Percentiles rank a stretch among this genome's conserved stretches.
phyloP scores from a whole-genome alignment of 2,797 vertebrate genomes.

The Anguilla pacifica region DNA sequence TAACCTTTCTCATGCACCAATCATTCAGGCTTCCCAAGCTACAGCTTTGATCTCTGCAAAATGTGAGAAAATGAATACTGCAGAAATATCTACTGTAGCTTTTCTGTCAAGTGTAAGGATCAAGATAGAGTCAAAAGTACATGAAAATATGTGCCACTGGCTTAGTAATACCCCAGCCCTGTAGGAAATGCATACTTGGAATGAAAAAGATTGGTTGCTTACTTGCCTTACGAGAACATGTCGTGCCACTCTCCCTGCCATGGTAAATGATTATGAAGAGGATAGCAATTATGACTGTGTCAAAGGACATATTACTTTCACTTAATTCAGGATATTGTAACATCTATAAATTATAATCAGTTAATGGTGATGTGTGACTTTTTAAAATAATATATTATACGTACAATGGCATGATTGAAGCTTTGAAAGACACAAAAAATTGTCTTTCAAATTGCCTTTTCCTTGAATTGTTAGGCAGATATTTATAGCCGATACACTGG shows the following conservation, averaged over 20 bases:
- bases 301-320: not conserved
- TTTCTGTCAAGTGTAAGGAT: not conserved
- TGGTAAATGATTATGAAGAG: not conserved
- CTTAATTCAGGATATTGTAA: not conserved
- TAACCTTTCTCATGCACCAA: not conserved
- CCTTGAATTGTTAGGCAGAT: not conserved
- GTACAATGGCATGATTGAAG: not conserved
- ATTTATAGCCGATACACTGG: not conserved
- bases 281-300: not conserved
- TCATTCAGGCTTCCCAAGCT: not conserved
- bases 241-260: not conserved
- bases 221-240: not conserved
- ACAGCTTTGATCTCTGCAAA: not conserved
- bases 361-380: not conserved
- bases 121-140: not conserved
- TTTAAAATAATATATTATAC: not conserved
- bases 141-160: not conserved
- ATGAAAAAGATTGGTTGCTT: not conserved
- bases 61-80: not conserved
- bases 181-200: not conserved
- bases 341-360: conserved; percentile 4
- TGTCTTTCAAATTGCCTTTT: not conserved
- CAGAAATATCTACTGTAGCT: not conserved
- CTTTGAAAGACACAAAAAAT: not conserved
- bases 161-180: not conserved